Conservation (phyloP, 2,113 vertebrate genomes). For the Carlito syrichta region DNA sequence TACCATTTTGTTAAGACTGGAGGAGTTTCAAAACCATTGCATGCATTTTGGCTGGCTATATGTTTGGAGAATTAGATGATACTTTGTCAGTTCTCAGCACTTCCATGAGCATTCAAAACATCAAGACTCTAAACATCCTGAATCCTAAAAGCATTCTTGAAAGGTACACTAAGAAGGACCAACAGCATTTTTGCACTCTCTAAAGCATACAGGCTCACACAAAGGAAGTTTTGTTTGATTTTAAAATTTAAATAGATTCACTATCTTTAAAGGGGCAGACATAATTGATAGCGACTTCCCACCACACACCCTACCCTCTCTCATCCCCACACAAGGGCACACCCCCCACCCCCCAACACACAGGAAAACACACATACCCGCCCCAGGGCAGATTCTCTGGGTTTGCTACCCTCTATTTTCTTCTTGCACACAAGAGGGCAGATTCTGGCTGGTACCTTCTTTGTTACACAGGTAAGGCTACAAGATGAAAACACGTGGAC, state of each 20-base stretch:
- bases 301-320: neutral
- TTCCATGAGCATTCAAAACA: neutral
- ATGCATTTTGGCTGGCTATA: neutral
- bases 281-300: neutral
- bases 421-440: neutral
- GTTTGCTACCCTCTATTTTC: neutral
- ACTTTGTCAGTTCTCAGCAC: constrained; percentile 4
- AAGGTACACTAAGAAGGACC: neutral
- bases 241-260: constrained; percentile 31
- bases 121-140: constrained; percentile 20
- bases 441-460: neutral
- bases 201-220: constrained; percentile 6
- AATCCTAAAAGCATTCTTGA: constrained; percentile 27
- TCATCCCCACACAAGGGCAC: constrained; percentile 2
- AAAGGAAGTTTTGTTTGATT: neutral
- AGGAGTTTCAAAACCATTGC: neutral
- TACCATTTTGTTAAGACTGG: neutral
- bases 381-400: neutral
- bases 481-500: neutral
- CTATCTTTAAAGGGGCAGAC: constrained; percentile 4
- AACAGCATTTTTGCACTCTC: neutral
- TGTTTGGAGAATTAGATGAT: constrained; percentile 21
- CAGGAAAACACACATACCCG: neutral
- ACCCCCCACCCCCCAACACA: neutral
- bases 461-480: neutral